phyloP scores from a whole-genome alignment of 2,888 invertebrate genomes.

The Drosophila mayaguana region DNA sequence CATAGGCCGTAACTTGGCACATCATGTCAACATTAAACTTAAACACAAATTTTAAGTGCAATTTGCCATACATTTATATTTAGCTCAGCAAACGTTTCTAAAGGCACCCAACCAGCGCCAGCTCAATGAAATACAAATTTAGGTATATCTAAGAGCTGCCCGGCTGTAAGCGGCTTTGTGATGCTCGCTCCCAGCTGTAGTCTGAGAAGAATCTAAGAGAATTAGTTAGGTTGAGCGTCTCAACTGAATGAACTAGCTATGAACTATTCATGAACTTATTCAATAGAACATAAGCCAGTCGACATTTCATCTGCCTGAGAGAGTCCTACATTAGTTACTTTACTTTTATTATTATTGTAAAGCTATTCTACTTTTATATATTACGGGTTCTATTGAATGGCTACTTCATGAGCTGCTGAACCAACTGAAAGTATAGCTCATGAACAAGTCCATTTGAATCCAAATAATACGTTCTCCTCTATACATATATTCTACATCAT shows the following conservation, averaged over 20 bases:
- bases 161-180: not conserved
- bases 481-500: too few relatives aligned
- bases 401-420: too few relatives aligned
- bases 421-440: too few relatives aligned
- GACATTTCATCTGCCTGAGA: not conserved
- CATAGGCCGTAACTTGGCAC: not conserved
- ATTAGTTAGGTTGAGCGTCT: not conserved
- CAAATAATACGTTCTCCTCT: too few relatives aligned
- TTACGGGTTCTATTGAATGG: too few relatives aligned
- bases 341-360: too few relatives aligned
- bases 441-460: too few relatives aligned
- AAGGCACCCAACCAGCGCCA: not conserved
- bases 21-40: not conserved
- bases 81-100: not conserved
- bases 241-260: not conserved
- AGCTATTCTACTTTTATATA: too few relatives aligned
- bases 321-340: not conserved
- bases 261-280: not conserved
- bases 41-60: not conserved
- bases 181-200: not conserved
- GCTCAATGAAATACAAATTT: not conserved
- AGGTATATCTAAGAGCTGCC: too few relatives aligned
- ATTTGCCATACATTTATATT: not conserved
- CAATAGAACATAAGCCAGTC: not conserved
- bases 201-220: not conserved